Evolutionary conservation across 1,140 invertebrate genomes (phyloP).

Genomic region (Olivierus martensii): DNA sequence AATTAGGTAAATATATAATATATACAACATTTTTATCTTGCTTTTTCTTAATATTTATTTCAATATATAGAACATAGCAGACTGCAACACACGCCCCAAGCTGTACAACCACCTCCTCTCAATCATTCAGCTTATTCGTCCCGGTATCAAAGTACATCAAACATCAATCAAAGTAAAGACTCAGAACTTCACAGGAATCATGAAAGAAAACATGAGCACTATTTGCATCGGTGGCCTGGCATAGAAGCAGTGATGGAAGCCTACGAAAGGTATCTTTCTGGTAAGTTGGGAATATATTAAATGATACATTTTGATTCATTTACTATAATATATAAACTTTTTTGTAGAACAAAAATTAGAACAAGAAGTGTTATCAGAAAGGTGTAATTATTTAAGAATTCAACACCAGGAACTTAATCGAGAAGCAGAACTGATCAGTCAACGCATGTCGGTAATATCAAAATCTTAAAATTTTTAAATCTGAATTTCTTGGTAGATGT

Average conservation of each 20-base stretch:
- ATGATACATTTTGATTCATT: no score
- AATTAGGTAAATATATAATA: constrained; percentile 8
- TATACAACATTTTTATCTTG: background rate
- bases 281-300: no score
- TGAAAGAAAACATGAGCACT: background rate
- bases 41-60: background rate
- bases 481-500: no score
- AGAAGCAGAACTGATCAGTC: background rate
- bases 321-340: no score
- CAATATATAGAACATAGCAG: background rate
- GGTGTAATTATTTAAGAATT: background rate
- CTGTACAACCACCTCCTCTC: background rate
- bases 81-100: background rate
- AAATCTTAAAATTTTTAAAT: no score
- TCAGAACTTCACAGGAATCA: background rate
- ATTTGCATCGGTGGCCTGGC: constrained; percentile 21
- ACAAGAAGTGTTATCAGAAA: background rate
- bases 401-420: background rate
- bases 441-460: background rate
- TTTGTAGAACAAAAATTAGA: background rate
- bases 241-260: constrained; percentile 31
- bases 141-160: constrained; percentile 2
- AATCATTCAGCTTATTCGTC: background rate
- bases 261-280: constrained; percentile 30
- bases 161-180: background rate